Evolutionary conservation across 2,888 invertebrate genomes (phyloP), one percentile per base, ranked within the genome.

Genomic region (Troilus luridus): DNA sequence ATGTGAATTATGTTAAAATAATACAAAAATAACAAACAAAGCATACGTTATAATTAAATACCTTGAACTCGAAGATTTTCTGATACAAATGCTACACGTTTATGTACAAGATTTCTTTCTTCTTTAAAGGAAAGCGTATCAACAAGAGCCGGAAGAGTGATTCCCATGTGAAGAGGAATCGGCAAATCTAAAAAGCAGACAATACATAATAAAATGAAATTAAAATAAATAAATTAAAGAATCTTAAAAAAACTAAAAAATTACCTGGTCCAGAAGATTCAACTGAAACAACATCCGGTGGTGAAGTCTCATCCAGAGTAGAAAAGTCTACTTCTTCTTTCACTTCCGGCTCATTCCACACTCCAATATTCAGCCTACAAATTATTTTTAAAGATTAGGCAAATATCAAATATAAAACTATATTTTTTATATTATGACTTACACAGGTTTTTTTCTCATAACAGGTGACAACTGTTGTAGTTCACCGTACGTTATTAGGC

Each of bases 111-210:
- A 60, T 92, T 90, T 77, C 89, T 92, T 27, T 92, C 92, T 59
- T 92, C 92, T 21, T 60, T 85, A 21, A 92, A 92, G 85, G 93
- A 92, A 62, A 93, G 88, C 85, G 92, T 90, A 54, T 89, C 67
- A 19, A 93, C 89, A 77, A 92, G 91, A 59, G 91, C 89, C 12
- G 98, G 97, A 93, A 97, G 95, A 93, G 97, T 96, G 91, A 98
- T 96, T 54, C 97, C 97, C 95, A 97, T 96, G 93, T 96, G 97
- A 92, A 95, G 94, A 59, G 94, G 94, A 88, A 88, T 89, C n/a
- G 92, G 92, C 24, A 92, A 89, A 88, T 91, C 90, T 88, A 77
- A 11, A 17, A 90, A 72, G n/a, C 62, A 88, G 12, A 19, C 11
- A 88, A 56, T n/a, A 60, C 24, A 60, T 21, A 88, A 88, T 60